A percentile compares a stretch with the other conserved stretches of the same genome.
These are phyloP conservation scores for Salarias fasciatus DNA, from an alignment of 2,797 vertebrate genomes.

Conservation along the genomic window DNA sequence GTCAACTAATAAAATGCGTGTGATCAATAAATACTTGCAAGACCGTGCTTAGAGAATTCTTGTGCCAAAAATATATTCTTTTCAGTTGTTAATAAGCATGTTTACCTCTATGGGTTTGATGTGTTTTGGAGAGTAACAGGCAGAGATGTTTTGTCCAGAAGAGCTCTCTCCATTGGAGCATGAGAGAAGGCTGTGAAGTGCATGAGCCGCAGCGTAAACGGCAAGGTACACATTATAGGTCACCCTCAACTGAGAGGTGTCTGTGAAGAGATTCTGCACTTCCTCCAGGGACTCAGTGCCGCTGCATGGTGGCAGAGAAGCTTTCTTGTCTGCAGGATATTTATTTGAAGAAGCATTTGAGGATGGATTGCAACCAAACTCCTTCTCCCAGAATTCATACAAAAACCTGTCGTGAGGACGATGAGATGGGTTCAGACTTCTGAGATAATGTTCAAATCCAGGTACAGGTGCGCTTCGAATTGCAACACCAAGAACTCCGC, in stretches of 20 bases:
- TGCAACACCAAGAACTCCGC: slow-evolving; percentile 81
- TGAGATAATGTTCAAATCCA: slow-evolving; percentile 74
- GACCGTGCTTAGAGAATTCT: too few relatives aligned
- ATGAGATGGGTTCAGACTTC: slow-evolving; percentile 61
- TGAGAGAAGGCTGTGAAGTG: slow-evolving; percentile 73
- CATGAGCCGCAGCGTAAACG: slow-evolving; percentile 79
- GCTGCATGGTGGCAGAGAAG: slow-evolving; percentile 60
- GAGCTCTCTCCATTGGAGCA: slow-evolving; percentile 50
- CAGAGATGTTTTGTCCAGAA: slow-evolving; percentile 17
- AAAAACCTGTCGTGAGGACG: slow-evolving; percentile 65
- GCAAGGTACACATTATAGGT: slow-evolving; percentile 81
- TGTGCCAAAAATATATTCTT: too few relatives aligned
- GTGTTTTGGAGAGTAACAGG: slow-evolving; percentile 56
- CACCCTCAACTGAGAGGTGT: slow-evolving; percentile 73
- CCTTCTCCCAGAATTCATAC: slow-evolving; percentile 73
- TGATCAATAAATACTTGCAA: too few relatives aligned
- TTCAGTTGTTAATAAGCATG: too few relatives aligned
- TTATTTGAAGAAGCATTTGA: neutral
- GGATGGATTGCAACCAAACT: slow-evolving; percentile 69
- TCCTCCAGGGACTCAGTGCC: slow-evolving; percentile 70
- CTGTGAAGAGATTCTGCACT: slow-evolving; percentile 65
- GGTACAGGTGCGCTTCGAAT: slow-evolving; percentile 73
- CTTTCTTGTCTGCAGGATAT: neutral
- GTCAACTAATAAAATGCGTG: too few relatives aligned
- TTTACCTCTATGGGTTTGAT: slow-evolving; percentile 69